Base-by-base conservation (phyloP, 2,888 invertebrate species). In the Lathronympha strigana region DNA sequence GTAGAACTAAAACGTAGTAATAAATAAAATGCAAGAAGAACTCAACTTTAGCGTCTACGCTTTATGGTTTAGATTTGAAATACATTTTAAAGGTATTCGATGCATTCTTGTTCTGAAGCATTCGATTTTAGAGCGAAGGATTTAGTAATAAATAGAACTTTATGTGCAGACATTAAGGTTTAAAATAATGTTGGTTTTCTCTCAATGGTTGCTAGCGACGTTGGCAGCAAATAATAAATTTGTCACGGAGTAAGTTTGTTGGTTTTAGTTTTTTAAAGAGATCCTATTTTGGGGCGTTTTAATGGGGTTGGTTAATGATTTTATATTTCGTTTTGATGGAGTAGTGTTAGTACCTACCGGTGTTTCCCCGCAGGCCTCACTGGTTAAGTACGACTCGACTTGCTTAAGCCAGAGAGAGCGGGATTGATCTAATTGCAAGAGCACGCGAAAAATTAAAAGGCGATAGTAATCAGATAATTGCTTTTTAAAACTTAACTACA, bases 221-320 rank as follows among this genome's bases (percentile, higher is more conserved):
- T 25, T 2, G 21, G 11, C 21, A 15, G 58, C n/a, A 64, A 13
- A 15, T 51, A 13, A 25, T 53, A 53, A 60, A 33, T 45, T 64
- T 43, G 64, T 64, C 45, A 58, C 28, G 8, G 31, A 53, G 43
- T 2, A 25, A 45, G 58, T 70, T 67, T 75, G 81, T 85, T 86
- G 84, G 73, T 80, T 82, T 57, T 78, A 79, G 73, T 78, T 84
- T 87, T 87, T 87, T 83, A 81, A 79, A 82, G 70, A 70, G 76
- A 78, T 77, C 74, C 28, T 36, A 38, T 28, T 63, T 66, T 40
- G 33, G 61, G 61, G 31, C 13, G 55, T 67, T 66, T 61, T 61
- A 57, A 62, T 67, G 43, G 66, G 66, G 66, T 61, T 23, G 47
- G 36, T 21, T 47, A 64, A 50, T 58, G 43, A 58, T 61, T 66